Conservation (phyloP, 2,797 vertebrate genomes). For the Coendou prehensilis region DNA sequence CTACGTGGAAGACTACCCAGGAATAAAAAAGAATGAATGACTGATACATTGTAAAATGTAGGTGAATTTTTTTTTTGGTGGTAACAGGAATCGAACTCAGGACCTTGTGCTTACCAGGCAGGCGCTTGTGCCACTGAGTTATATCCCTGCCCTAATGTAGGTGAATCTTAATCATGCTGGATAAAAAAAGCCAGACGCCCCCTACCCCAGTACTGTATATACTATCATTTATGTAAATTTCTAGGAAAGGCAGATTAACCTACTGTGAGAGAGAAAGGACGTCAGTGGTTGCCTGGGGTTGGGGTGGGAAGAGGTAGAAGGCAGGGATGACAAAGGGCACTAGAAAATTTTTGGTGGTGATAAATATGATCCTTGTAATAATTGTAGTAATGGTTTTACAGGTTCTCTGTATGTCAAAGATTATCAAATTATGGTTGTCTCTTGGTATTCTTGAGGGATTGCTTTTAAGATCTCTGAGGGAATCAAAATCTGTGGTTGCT, state of each 20-base stretch:
- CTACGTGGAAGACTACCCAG: background rate
- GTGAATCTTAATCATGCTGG: slow-evolving; percentile 41
- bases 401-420: background rate
- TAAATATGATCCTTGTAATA: background rate
- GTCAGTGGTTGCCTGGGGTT: background rate
- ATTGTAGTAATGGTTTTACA: background rate
- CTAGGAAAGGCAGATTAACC: slow-evolving; percentile 11
- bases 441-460: background rate
- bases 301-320: background rate
- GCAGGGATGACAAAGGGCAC: background rate
- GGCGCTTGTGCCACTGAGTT: no score
- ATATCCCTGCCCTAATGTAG: no score
- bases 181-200: background rate
- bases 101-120: no score
- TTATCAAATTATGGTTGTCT: background rate
- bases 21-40: background rate
- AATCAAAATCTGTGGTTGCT: background rate
- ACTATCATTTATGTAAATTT: background rate
- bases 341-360: background rate
- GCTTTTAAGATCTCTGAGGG: background rate
- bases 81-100: no score
- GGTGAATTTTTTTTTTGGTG: background rate
- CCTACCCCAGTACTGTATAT: background rate
- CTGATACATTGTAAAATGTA: background rate
- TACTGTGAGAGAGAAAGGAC: background rate